phyloP scores from a whole-genome alignment of 2,888 invertebrate genomes.

The Dasypogon diadema region DNA sequence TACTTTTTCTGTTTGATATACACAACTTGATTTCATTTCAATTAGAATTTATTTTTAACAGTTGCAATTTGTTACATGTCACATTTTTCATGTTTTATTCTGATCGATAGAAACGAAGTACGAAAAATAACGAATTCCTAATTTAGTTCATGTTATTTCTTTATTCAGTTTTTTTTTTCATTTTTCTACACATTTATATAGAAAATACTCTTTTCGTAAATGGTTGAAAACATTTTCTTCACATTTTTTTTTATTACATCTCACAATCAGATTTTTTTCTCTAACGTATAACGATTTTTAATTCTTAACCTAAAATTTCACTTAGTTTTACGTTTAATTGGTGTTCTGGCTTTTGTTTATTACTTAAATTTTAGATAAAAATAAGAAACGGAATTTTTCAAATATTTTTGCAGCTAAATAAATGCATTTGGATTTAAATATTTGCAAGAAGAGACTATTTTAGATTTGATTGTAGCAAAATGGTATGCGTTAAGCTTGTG shows the following conservation, averaged over 20 bases:
- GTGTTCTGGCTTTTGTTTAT: conserved; percentile 33
- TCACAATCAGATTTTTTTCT: conserved; percentile 23
- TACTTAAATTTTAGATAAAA: background rate
- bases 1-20: conserved; percentile 35
- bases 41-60: conserved; percentile 35
- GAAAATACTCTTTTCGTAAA: conserved; percentile 34
- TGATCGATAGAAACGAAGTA: conserved; percentile 41
- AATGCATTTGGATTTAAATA: too few relatives aligned
- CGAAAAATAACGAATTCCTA: conserved; percentile 38
- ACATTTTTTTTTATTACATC: background rate
- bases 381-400: too few relatives aligned
- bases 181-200: conserved; percentile 39
- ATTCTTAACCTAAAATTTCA: conserved; percentile 26
- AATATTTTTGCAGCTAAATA: too few relatives aligned
- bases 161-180: conserved; percentile 20
- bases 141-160: conserved; percentile 11
- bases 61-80: conserved; percentile 7
- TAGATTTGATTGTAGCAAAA: too few relatives aligned
- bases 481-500: too few relatives aligned
- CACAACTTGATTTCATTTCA: conserved; percentile 30
- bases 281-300: conserved; percentile 32
- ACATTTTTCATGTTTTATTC: background rate
- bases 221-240: conserved; percentile 26
- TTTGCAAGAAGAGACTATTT: background rate
- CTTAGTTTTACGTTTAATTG: conserved; percentile 42